Conservation (phyloP, 1,140 invertebrate species). For the Pachypeltis micranthus region DNA sequence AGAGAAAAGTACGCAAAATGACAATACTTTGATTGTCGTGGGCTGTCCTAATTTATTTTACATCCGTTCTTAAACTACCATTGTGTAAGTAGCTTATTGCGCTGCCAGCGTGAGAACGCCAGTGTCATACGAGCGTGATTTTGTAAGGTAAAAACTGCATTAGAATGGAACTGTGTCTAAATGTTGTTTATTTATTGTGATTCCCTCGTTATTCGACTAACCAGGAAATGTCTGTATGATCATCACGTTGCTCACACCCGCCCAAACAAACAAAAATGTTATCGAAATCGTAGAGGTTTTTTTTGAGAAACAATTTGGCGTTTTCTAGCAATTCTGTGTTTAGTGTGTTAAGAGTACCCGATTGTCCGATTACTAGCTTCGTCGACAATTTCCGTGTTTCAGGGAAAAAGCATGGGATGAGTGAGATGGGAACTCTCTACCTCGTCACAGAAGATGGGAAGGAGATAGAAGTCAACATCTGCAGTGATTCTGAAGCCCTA, state of each 20-base stretch:
- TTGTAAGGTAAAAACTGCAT: too few relatives aligned
- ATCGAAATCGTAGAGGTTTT: background rate
- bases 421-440: constrained; percentile 13
- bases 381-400: background rate
- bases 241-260: background rate
- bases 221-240: background rate
- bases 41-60: too few relatives aligned
- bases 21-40: too few relatives aligned
- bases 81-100: too few relatives aligned
- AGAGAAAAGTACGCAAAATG: too few relatives aligned
- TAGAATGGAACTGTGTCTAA: too few relatives aligned
- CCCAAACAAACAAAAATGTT: background rate
- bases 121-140: too few relatives aligned
- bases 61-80: too few relatives aligned
- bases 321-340: background rate
- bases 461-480: constrained; percentile 16
- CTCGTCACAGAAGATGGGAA: constrained; percentile 17
- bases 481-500: constrained; percentile 5
- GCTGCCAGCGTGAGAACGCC: too few relatives aligned
- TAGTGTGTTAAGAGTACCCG: background rate
- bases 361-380: background rate
- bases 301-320: background rate
- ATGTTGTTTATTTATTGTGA: too few relatives aligned
- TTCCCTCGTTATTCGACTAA: too few relatives aligned
- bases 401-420: constrained; percentile 14